Conservation (phyloP, 2,888 invertebrate genomes). For the Hypolimnas misippus region DNA sequence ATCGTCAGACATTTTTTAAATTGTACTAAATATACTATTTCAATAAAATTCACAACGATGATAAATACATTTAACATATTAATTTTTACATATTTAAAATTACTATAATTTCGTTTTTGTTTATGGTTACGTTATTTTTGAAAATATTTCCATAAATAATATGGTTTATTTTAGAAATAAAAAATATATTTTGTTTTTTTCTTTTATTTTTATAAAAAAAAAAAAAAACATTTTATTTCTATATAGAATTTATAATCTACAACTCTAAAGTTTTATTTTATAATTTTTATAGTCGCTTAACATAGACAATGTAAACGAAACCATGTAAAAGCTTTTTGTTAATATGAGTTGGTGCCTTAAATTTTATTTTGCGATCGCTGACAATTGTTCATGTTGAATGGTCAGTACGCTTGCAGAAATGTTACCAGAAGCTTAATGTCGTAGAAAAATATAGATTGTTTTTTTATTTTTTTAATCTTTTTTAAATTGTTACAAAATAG, state of each 20-base stretch:
- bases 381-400: slow-evolving; percentile 5
- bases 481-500: background rate
- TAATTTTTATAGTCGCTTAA: slow-evolving; percentile 2
- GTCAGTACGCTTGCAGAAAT: slow-evolving; percentile 20
- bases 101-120: background rate
- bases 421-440: slow-evolving; percentile 24
- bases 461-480: slow-evolving; percentile 5
- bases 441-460: slow-evolving; percentile 22
- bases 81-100: background rate
- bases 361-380: slow-evolving; percentile 35
- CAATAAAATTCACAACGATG: background rate
- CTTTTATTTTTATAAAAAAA: background rate
- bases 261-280: background rate
- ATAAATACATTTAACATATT: background rate
- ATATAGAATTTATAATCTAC: no score
- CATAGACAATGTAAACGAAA: slow-evolving; percentile 11
- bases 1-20: slow-evolving; percentile 56
- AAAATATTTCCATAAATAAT: no score
- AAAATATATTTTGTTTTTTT: background rate
- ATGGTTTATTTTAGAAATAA: background rate
- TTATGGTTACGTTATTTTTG: background rate
- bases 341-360: slow-evolving; percentile 23
- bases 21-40: slow-evolving; percentile 14
- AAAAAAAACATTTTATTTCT: no score
- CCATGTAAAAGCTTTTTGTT: slow-evolving; percentile 15